These are phyloP conservation scores for Thysanoteuthis rhombus DNA, from an alignment of 2,888 invertebrate genomes.

Conservation along the genomic window DNA sequence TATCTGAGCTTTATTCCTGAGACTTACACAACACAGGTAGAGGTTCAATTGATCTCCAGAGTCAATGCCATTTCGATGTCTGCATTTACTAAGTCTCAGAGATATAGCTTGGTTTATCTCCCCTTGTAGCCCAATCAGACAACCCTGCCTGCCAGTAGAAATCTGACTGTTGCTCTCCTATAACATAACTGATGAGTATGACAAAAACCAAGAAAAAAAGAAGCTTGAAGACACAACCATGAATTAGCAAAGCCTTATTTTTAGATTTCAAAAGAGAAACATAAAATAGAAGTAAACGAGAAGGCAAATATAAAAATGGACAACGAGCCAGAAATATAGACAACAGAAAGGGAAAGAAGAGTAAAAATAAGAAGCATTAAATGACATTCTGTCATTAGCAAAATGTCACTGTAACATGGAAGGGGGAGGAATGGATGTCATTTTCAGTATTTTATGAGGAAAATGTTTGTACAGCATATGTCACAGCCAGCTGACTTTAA, in stretches of 20 bases:
- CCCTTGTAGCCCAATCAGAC: too few relatives aligned
- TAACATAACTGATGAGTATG: neutral
- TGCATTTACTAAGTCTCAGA: too few relatives aligned
- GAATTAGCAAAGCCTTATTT: neutral
- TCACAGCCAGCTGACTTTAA: neutral
- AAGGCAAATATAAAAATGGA: neutral
- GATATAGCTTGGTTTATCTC: too few relatives aligned
- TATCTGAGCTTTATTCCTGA: too few relatives aligned
- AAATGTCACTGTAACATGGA: neutral
- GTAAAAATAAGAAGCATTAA: neutral
- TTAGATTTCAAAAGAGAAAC: neutral
- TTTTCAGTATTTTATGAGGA: neutral
- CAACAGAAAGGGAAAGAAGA: neutral
- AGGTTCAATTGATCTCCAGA: too few relatives aligned
- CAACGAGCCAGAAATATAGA: neutral
- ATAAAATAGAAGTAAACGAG: neutral
- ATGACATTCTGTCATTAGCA: neutral
- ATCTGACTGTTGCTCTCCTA: neutral
- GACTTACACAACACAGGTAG: too few relatives aligned
- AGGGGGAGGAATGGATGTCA: neutral
- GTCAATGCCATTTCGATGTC: too few relatives aligned
- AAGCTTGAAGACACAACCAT: neutral
- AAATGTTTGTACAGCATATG: neutral
- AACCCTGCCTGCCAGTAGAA: too few relatives aligned
- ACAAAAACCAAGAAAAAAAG: neutral